Evolutionary conservation across 2,888 invertebrate genomes (phyloP), one percentile per base, ranked within the genome.

Genomic region (Hyalella azteca): DNA sequence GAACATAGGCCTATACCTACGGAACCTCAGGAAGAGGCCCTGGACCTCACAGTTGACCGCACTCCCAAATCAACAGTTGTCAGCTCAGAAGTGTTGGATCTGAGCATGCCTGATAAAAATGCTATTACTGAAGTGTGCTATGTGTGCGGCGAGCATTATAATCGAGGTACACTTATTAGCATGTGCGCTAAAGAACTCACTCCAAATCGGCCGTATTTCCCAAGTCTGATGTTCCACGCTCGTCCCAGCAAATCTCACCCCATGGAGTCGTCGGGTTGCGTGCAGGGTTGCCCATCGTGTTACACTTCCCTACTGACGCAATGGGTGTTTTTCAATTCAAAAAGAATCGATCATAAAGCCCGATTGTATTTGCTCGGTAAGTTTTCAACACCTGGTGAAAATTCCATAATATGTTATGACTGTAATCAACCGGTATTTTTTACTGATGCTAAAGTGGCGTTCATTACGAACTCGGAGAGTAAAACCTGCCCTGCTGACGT

Each of bases 61-160:
- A 80, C 81, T 4, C 78, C 78, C 19, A 80, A 32, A 26, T 29
- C 41, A 19, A 22, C 29, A 26, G 36, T 3, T 19, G 29, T 32
- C 32, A 50, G 41, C 29, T 32, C 77, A 13, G 22, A 39, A 45
- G 95, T 95, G 86, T 90, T 95, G 82, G 95, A 95, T 89, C 90
- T 95, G 81, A 95, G 95, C 83, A 95, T 95, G 95, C 95, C 95
- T 15, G 95, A 95, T 89, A 95, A 95, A 90, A 95, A 95, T 90
- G 93, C 95, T 19, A 92, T 93, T 86, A 95, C 94, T 32, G 95
- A 95, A 89, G 95, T 95, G 78, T 88, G 88, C 79, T 95, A 95
- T 89, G 93, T 95, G 22, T 95, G 95, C 89, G 95, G 95, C 29
- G 95, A 95, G 87, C 95, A 95, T 88, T 94, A 93, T 88, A 92